Evolutionary conservation across 64 coral and sea anemone genomes (phyloP), one percentile per base, ranked within the genome.

Genomic region (Dendrophyllia cribrosa): DNA sequence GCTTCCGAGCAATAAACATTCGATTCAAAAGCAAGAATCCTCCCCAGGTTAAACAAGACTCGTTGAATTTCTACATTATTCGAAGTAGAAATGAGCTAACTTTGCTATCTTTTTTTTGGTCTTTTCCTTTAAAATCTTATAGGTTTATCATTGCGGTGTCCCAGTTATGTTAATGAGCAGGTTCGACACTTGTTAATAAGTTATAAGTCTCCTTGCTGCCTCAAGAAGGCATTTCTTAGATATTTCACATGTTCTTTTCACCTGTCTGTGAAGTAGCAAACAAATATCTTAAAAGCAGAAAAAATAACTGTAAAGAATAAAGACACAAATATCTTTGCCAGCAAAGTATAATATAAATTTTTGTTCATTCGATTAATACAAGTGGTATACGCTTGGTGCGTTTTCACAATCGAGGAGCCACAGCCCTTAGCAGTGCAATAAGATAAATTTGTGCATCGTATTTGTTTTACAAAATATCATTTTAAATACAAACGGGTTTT

Each of bases 101-200:
- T 53, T 79, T 13, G 13, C 25, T 6, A 16, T 14, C 4, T 59
- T 60, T 58, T 59, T 16, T 9, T 79, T 21, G 11, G 51, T 9
- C 13, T 46, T 63, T 48, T 50, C 45, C 6, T n/a, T 47, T 63
- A 62, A 23, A 14, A 20, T 15, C 34, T 9, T 11, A 68, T 52
- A 23, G 43, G 63, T 67, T 67, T 67, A 51, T 68, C 26, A 49
- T 68, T 84, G 80, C 80, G 80, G 80, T 84, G 15, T 23, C 45
- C 80, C 47, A 46, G 60, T 84, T 84, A 84, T 84, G 80, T 11
- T 84, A 84, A 84, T 84, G 62, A 68, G 45, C 19, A 17, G 47
- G 80, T 51, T 65, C 46, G 80, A 84, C 80, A 84, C 80, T 84
- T 68, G 80, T 84, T 84, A 84, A 84, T 84, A 84, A 84, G 80